Conservation (phyloP, 2,113 vertebrate species). For the Urocitellus parryii region DNA sequence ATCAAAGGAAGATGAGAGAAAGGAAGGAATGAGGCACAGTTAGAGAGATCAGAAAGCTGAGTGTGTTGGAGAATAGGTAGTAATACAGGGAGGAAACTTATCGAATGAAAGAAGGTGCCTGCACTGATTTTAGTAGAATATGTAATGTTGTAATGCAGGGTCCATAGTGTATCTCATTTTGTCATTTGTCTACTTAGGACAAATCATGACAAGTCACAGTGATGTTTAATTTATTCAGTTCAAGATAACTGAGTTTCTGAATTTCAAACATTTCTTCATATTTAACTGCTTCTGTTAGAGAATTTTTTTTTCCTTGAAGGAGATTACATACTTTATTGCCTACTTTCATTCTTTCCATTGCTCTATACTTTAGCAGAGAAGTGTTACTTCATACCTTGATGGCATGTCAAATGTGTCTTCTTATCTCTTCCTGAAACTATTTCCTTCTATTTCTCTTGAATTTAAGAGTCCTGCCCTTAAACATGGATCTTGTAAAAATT, state of each 20-base stretch:
- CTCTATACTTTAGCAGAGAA: background rate
- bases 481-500: background rate
- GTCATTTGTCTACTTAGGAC: background rate
- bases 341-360: slow-evolving; percentile 7
- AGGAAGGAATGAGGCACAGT: background rate
- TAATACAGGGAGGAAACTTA: background rate
- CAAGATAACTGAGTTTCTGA: slow-evolving; percentile 14
- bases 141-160: background rate
- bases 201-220: background rate
- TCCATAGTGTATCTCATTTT: background rate
- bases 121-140: background rate
- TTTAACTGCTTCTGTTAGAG: slow-evolving; percentile 21
- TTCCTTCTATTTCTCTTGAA: background rate
- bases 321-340: background rate
- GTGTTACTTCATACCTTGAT: background rate
- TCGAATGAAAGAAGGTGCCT: background rate
- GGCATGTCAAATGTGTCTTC: background rate
- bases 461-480: background rate
- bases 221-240: slow-evolving; percentile 24
- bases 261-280: background rate
- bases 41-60: background rate
- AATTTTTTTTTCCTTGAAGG: background rate
- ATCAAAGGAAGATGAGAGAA: background rate
- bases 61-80: rapidly evolving
- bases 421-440: slow-evolving; percentile 7